Base-by-base conservation (phyloP, 2,113 vertebrate species). In the Grammatotria lemairii region DNA sequence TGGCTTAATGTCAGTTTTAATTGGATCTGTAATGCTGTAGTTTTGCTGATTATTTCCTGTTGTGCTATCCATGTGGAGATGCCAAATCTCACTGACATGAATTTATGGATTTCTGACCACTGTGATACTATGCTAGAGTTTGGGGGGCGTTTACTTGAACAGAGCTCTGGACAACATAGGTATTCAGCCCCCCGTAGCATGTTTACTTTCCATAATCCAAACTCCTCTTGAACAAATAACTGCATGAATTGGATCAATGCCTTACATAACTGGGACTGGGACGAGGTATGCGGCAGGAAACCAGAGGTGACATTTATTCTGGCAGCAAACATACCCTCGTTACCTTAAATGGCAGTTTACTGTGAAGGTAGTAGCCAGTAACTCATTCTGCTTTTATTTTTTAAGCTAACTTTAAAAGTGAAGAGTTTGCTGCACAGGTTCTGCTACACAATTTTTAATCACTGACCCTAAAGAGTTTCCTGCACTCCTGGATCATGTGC, bases 401-500 rank as follows among this genome's bases (percentile, higher is more conserved):
- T 12, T 49, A 49, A 78, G 70, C 42, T 33, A 10, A 42, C 31
- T 87, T 51, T 54, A 14, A 78, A 63, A n/a, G 21, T 6, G 17
- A 82, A 31, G n/a, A 19, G 3, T 40, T 63, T 45, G 38, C 12
- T 40, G 23, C n/a, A 31, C 10, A 70, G 10, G 38, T 55, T 33
- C 45, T 60, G 4, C n/a, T 26, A 23, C 7, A 42, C 7, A 6
- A 40, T 17, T 83, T 8, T 38, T 21, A 49, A 55, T 17, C 70
- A 94, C 97, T 97, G 87, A 99, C 98, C 98, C 98, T 97, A 94
- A 99, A 99, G 89, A 99, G 97, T 88, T 95, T 97, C 95, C 97
- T 96, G 94, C 98, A 99, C 96, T 99, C 98, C 90, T 97, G 96
- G 95, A 99, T 99, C 98, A 99, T 99, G 95, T 99, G 98, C 45